Conservation (phyloP, 1,140 invertebrate genomes). For the honey bee (Apis mellifera) region DNA sequence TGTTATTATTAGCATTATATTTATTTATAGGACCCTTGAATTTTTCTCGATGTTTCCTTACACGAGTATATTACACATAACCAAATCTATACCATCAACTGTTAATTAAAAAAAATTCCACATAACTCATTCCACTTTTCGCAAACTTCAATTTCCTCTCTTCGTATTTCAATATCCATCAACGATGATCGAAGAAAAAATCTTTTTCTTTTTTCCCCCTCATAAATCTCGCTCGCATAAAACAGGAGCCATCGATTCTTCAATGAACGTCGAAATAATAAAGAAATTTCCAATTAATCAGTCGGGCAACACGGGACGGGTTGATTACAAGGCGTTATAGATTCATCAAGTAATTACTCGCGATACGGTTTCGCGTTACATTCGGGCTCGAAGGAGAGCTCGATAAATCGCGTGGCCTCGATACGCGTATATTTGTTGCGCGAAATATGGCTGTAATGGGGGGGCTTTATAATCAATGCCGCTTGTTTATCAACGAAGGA, state of each 20-base stretch:
- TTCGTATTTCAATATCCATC: no score
- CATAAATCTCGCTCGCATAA: background rate
- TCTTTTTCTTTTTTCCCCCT: background rate
- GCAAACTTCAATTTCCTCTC: no score
- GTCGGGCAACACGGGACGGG: background rate
- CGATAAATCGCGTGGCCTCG: slow-evolving; percentile 57
- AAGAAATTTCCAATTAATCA: slow-evolving; percentile 51
- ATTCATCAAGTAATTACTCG: slow-evolving; percentile 61
- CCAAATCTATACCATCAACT: no score
- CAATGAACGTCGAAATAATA: slow-evolving; percentile 45
- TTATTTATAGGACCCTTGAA: no score
- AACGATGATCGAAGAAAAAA: background rate
- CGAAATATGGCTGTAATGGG: slow-evolving; percentile 53
- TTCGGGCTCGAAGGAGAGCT: slow-evolving; percentile 6
- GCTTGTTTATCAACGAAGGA: slow-evolving; percentile 44
- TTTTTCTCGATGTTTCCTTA: no score
- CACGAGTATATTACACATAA: no score
- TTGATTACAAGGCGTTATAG: slow-evolving; percentile 57
- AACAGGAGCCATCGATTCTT: background rate
- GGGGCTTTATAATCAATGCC: slow-evolving; percentile 43
- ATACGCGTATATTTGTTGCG: slow-evolving; percentile 34
- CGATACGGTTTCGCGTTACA: slow-evolving; percentile 53
- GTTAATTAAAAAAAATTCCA: no score
- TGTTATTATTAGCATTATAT: no score
- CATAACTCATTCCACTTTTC: no score